Percentiles rank a stretch among this genome's conserved stretches.
Evolutionary conservation across 2,888 invertebrate genomes (phyloP).

Genomic region (Platycnemis pennipes): DNA sequence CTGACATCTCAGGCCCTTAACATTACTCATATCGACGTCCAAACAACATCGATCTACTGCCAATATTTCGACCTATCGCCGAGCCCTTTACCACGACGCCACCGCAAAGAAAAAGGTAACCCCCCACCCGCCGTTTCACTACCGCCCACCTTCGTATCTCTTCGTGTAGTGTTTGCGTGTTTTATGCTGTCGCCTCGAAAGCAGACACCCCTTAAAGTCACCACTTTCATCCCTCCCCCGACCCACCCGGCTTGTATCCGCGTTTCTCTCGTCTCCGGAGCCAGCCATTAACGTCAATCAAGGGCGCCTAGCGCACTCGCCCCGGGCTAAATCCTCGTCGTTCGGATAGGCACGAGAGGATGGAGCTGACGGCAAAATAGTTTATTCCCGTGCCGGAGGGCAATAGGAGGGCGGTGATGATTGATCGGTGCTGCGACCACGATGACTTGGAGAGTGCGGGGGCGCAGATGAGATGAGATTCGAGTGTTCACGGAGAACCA

Average conservation of each 20-base stretch:
- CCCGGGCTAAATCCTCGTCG: background rate
- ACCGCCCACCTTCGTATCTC: background rate
- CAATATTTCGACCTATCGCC: no score
- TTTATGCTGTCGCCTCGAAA: background rate
- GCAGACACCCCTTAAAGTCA: background rate
- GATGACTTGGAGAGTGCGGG: background rate
- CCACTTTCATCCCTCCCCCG: background rate
- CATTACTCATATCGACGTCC: no score
- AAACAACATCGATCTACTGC: no score
- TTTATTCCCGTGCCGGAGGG: background rate
- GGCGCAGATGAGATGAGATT: background rate
- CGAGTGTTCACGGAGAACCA: no score
- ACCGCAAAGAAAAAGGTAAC: no score
- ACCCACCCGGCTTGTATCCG: background rate
- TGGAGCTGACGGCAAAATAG: background rate
- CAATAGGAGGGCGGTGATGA: background rate
- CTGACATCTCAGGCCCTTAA: no score
- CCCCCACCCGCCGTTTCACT: background rate
- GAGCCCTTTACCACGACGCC: no score
- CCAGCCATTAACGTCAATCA: constrained; percentile 16
- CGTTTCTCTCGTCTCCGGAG: background rate
- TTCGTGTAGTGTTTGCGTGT: background rate
- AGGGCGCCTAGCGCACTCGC: background rate
- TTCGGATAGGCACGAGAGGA: background rate
- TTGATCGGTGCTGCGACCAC: background rate